phyloP scores from a whole-genome alignment of 2,888 invertebrate species.

The Harmothoe impar region DNA sequence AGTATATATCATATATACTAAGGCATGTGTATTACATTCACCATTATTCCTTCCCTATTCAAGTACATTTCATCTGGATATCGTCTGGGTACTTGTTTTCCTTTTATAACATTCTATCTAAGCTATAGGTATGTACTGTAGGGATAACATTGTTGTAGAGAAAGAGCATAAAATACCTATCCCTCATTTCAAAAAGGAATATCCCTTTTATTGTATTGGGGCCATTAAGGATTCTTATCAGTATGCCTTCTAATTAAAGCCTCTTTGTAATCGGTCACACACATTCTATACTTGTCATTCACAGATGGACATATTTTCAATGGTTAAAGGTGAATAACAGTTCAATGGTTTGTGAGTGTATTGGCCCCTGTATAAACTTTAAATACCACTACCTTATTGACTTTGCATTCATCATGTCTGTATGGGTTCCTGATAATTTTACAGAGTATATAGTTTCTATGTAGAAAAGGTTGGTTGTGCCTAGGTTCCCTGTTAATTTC shows the following conservation, averaged over 20 bases:
- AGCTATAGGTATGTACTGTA: slow-evolving; percentile 20
- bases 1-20: slow-evolving; percentile 50
- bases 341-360: not conserved
- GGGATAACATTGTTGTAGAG: slow-evolving; percentile 34
- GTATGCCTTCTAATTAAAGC: too few species aligned
- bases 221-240: not conserved
- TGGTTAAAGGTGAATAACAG: too few species aligned
- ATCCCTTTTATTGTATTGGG: not conserved
- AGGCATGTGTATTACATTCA: slow-evolving; percentile 55
- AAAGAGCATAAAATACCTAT: not conserved
- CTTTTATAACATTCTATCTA: slow-evolving; percentile 41
- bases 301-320: too few species aligned
- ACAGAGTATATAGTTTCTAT: slow-evolving; percentile 42
- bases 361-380: not conserved
- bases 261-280: too few species aligned
- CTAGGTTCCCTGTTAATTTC: slow-evolving; percentile 27
- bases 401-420: not conserved
- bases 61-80: slow-evolving; percentile 51
- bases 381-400: not conserved
- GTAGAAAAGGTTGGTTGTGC: slow-evolving; percentile 47
- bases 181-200: not conserved
- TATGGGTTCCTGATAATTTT: not conserved
- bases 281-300: too few species aligned
- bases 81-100: slow-evolving; percentile 36
- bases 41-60: slow-evolving; percentile 57